A percentile compares a stretch with the other conserved stretches of the same genome.
Evolutionary conservation across 64 coral and sea anemone genomes (phyloP).

Genomic region (Dendrophyllia cribrosa): DNA sequence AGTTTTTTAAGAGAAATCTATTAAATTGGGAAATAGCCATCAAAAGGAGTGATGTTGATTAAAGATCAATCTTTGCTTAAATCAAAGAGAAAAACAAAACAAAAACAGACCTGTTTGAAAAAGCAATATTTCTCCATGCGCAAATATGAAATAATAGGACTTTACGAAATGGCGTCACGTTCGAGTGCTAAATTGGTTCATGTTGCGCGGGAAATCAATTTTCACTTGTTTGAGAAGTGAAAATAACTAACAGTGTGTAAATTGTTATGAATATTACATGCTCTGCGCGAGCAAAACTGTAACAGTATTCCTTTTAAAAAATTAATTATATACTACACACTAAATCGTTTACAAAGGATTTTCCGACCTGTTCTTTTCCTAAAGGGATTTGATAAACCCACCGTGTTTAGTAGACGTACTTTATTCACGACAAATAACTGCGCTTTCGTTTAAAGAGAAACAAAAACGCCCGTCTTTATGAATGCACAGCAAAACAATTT

Average conservation of each 20-base stretch:
- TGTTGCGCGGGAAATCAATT: not conserved
- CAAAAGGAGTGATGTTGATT: not conserved
- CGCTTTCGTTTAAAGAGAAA: not conserved
- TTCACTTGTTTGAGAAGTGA: not conserved
- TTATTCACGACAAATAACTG: too few species aligned
- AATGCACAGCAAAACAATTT: not conserved
- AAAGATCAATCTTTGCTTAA: not conserved
- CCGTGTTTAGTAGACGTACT: too few species aligned
- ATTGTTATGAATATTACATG: conserved; percentile 78
- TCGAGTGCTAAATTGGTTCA: not conserved
- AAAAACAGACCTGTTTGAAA: not conserved
- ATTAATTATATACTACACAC: conserved; percentile 58
- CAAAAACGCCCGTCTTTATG: not conserved
- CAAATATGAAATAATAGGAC: not conserved
- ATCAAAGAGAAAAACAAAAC: not conserved
- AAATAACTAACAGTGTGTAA: conserved; percentile 49
- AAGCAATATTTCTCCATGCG: not conserved
- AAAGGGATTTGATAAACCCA: not conserved
- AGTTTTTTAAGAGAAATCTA: too few species aligned
- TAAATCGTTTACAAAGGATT: not conserved
- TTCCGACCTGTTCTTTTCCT: conserved; percentile 17
- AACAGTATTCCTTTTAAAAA: conserved; percentile 58
- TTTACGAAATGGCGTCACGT: not conserved
- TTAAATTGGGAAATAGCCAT: not conserved
- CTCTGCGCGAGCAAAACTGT: conserved; percentile 56